A percentile compares a stretch with the other conserved stretches of the same genome.
Conservation (phyloP, 2,797 vertebrate species). For the Helicolenus hilgendorfi region DNA sequence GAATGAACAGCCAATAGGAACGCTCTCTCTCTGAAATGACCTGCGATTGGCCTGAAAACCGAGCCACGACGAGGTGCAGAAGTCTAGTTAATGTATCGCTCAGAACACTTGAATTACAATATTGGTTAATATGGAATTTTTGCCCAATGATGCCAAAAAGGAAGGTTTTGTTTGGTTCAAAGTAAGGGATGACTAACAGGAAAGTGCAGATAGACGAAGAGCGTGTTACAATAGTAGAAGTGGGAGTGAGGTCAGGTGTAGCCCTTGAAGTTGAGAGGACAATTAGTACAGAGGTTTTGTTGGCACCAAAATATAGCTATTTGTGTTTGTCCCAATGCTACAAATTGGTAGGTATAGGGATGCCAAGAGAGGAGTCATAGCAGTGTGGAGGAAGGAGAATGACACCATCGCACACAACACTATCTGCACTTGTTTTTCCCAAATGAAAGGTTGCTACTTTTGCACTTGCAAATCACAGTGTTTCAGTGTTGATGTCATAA, state of each 20-base stretch:
- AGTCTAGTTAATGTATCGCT: too few relatives aligned
- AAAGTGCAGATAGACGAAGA: not conserved
- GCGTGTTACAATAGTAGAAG: not conserved
- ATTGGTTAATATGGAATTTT: too few relatives aligned
- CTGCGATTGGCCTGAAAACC: too few relatives aligned
- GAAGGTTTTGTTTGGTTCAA: not conserved
- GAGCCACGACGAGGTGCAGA: too few relatives aligned
- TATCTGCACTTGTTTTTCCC: not conserved
- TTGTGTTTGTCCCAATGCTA: conserved; percentile 46
- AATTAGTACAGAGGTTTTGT: conserved; percentile 34
- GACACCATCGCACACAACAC: not conserved
- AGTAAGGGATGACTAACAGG: not conserved
- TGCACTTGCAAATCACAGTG: conserved; percentile 14
- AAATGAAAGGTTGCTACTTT: conserved; percentile 35
- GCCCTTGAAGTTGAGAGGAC: conserved; percentile 33
- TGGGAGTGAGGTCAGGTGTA: not conserved
- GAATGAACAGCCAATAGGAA: too few relatives aligned
- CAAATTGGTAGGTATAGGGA: conserved; percentile 33
- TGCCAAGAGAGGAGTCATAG: conserved; percentile 25
- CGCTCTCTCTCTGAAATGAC: too few relatives aligned
- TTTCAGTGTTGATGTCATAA: not conserved
- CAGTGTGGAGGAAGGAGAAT: not conserved
- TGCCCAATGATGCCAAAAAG: not conserved
- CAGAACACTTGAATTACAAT: too few relatives aligned
- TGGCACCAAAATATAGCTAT: conserved; percentile 28